Evolutionary conservation across 2,113 vertebrate genomes (phyloP).

Genomic region (Mixornis gularis): DNA sequence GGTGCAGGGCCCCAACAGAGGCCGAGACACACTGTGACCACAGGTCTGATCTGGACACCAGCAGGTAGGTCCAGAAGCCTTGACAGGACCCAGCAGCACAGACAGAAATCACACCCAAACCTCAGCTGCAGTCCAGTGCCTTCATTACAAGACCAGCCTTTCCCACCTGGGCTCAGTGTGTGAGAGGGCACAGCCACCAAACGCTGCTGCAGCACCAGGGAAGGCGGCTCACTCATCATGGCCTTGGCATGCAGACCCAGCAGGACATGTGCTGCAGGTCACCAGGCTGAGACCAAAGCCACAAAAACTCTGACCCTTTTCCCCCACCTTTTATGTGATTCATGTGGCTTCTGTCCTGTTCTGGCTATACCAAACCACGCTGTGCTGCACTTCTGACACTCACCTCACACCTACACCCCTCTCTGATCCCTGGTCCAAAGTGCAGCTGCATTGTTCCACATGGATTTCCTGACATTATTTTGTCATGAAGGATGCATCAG

Average conservation of each 20-base stretch:
- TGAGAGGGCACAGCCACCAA: neutral
- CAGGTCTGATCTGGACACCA: neutral
- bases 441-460: neutral
- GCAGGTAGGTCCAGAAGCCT: neutral
- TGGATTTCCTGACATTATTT: neutral
- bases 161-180: neutral
- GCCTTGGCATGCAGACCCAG: neutral
- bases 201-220: neutral
- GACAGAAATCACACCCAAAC: neutral
- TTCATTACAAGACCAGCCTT: neutral
- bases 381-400: neutral
- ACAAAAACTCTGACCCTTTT: neutral
- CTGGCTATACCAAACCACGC: neutral
- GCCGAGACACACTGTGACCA: neutral
- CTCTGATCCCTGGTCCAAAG: neutral
- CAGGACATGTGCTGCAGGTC: neutral
- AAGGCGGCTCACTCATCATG: accelerated
- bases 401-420: neutral
- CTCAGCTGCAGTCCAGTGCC: neutral
- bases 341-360: neutral
- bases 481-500: neutral
- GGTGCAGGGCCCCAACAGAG: accelerated
- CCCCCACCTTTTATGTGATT: neutral
- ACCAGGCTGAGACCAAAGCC: neutral
- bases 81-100: neutral